Evolutionary conservation across 2,888 invertebrate genomes (phyloP).

Genomic region (Anodontia alba): DNA sequence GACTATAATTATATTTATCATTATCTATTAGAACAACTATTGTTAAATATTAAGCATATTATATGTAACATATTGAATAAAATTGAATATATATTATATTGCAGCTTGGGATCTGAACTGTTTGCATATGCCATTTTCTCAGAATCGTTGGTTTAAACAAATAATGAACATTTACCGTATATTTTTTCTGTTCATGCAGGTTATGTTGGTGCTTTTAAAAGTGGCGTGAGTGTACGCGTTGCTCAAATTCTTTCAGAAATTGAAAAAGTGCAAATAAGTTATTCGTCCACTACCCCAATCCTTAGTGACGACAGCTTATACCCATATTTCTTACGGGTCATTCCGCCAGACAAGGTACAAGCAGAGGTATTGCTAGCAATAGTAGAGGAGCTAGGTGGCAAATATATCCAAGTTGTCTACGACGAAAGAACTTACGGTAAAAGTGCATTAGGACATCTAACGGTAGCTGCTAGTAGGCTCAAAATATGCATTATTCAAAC

Average conservation of each 20-base stretch:
- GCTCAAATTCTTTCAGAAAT: conserved; percentile 25
- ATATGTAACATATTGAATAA: too few species aligned
- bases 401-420: conserved; percentile 61
- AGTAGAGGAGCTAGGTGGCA: conserved; percentile 16
- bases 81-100: too few species aligned
- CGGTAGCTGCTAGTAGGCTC: conserved; percentile 4
- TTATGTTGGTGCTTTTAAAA: conserved; percentile 34
- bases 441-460: conserved; percentile 45
- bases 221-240: conserved; percentile 29
- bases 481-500: conserved; percentile 47
- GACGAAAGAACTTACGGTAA: conserved; percentile 59
- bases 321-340: conserved; percentile 43
- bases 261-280: conserved; percentile 30
- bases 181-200: too few species aligned
- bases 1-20: too few species aligned
- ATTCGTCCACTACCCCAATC: conserved; percentile 31
- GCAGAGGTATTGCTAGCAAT: not conserved
- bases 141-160: too few species aligned
- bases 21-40: too few species aligned
- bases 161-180: too few species aligned
- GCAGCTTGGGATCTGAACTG: too few species aligned
- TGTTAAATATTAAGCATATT: too few species aligned
- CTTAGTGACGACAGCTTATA: conserved; percentile 32
- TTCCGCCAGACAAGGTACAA: conserved; percentile 35
- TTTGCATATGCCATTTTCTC: too few species aligned